Evolutionary conservation across 2,113 vertebrate species (phyloP), one percentile per base, ranked within the genome.

Genomic region (Catharus fuscescens): DNA sequence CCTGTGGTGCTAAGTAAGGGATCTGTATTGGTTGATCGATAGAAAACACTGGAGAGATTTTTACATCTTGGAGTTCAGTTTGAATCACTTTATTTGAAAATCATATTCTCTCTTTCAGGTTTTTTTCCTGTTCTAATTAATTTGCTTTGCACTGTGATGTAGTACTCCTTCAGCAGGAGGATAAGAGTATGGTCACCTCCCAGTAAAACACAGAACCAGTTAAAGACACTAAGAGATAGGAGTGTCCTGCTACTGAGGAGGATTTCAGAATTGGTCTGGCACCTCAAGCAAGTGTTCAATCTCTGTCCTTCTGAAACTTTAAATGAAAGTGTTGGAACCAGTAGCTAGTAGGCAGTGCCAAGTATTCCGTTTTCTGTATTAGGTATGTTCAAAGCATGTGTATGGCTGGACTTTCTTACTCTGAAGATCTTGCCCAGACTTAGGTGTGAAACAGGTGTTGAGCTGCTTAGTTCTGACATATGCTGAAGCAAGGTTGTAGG

Each of bases 271-370:
- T 78, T 11, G 54, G 5, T 80, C 26, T 80, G 50, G 44, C 88
- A 45, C 5, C n/a, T 36, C 14, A 5, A 73, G 19, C 13, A 54
- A 52, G 16, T 56, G 29, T 10, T 67, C 14, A 67, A 2, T 38
- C 23, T 65, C 20, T 61, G 19, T 70, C 7, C 29, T 81, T 24
- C 12, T 0, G 12, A 79, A 31, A 24, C 40, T 69, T 66, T 70
- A n/a, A 59, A 15, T 29, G 11, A 14, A 66, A 42, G 18, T 19
- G 6, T 20, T 88, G 44, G 32, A 65, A 50, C 13, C 6, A 6
- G 18, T 52, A 20, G 12, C 57, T 44, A 7, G 10, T 45, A 38
- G 0, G 0, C n/a, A 8, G 8, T 31, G 34, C 8, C 0, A 50
- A 56, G 29, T 44, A 66, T 13, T 59, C 24, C 4, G 2, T 80